phyloP scores from a whole-genome alignment of 2,888 invertebrate species.

The Parasteatoda lunata region DNA sequence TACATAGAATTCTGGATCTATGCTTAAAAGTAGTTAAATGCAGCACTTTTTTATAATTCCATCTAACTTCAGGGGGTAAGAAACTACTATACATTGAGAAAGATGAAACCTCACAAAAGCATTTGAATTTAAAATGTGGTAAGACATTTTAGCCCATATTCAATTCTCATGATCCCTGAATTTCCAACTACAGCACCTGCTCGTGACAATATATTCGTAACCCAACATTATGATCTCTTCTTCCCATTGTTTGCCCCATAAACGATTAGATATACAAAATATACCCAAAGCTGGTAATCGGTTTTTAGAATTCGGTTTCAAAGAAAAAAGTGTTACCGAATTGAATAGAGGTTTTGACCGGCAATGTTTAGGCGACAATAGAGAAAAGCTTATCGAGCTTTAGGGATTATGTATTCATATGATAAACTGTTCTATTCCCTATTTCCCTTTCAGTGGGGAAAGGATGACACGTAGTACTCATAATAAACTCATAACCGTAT shows the following conservation, averaged over 20 bases:
- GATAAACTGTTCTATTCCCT: conserved; percentile 24
- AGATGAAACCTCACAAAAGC: too few species aligned
- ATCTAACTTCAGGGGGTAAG: too few species aligned
- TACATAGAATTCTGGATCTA: too few species aligned
- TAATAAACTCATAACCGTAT: conserved; percentile 61
- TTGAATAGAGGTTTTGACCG: conserved; percentile 10
- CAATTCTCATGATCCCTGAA: too few species aligned
- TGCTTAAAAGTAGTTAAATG: too few species aligned
- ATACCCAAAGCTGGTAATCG: background rate
- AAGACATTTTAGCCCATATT: too few species aligned
- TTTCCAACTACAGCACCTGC: background rate
- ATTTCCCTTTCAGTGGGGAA: conserved; percentile 2
- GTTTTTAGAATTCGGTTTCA: background rate
- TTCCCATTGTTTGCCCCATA: background rate
- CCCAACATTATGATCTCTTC: background rate
- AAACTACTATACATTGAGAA: too few species aligned
- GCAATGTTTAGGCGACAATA: conserved; percentile 18
- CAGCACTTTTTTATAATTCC: too few species aligned
- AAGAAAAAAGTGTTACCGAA: conserved; percentile 13
- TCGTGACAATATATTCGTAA: background rate
- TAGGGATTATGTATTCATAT: conserved; percentile 43
- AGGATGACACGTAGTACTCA: background rate
- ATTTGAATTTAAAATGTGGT: too few species aligned
- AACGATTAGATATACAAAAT: conserved; percentile 3
- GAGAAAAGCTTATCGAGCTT: background rate